Percentiles rank a stretch among this genome's conserved stretches.
phyloP scores from a whole-genome alignment of 2,113 vertebrate genomes.

The Phainopepla nitens region DNA sequence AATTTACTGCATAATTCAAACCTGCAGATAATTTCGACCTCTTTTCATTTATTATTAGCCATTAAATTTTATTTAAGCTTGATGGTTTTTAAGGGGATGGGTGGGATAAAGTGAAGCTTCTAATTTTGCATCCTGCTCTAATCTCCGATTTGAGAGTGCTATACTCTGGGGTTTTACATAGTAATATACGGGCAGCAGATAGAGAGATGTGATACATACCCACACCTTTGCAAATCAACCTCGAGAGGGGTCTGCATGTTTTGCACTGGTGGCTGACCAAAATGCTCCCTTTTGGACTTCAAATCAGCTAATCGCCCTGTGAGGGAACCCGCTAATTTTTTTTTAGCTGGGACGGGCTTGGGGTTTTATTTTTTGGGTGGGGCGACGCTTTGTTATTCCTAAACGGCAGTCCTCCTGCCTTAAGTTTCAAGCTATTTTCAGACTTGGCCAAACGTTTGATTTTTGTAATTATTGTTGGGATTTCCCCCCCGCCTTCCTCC shows the following conservation, averaged over 20 bases:
- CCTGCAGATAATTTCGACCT: neutral
- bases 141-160: neutral
- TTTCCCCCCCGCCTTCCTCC: neutral
- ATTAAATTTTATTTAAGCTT: neutral
- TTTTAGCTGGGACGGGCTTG: neutral
- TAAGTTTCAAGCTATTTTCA: constrained; percentile 52
- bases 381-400: neutral
- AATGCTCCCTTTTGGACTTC: neutral
- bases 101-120: constrained; percentile 3
- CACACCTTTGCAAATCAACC: neutral
- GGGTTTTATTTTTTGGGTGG: neutral
- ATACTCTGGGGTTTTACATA: neutral
- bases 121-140: neutral
- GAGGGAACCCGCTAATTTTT: neutral
- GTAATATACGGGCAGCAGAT: neutral
- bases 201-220: neutral
- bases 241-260: neutral
- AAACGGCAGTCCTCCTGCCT: neutral
- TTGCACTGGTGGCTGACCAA: neutral
- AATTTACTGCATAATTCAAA: constrained; percentile 13
- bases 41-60: constrained; percentile 34
- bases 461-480: constrained; percentile 65
- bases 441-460: constrained; percentile 56
- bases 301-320: neutral
- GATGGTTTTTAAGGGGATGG: neutral